Conservation (phyloP, 2,797 vertebrate species). For the Heteromormyrus szaboi region DNA sequence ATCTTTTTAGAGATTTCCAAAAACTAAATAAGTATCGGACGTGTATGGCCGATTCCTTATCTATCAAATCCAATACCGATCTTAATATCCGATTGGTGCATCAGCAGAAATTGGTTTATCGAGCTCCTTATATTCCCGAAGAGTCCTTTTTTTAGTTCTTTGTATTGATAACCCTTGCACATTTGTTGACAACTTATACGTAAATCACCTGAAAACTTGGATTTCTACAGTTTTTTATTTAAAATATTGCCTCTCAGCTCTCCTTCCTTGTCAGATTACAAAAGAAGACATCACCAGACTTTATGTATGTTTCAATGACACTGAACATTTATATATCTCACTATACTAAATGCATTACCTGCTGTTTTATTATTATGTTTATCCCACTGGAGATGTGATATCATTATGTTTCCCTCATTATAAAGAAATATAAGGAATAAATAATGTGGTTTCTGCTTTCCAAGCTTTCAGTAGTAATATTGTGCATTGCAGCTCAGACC, state of each 20-base stretch:
- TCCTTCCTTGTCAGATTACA: background rate
- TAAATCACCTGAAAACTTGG: background rate
- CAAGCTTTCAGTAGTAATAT: background rate
- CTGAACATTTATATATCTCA: background rate
- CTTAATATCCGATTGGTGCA: background rate
- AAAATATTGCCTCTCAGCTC: background rate
- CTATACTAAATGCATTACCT: background rate
- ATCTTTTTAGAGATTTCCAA: background rate
- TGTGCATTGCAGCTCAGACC: background rate
- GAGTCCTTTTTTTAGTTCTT: background rate
- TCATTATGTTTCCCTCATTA: background rate
- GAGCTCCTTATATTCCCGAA: background rate
- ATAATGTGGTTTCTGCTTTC: background rate
- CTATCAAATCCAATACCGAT: background rate
- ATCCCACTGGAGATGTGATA: background rate
- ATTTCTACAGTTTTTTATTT: background rate
- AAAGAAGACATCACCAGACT: background rate
- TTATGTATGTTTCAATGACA: background rate
- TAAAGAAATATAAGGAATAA: background rate
- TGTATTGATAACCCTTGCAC: background rate
- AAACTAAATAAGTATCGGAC: background rate
- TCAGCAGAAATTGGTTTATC: background rate
- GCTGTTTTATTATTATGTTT: background rate
- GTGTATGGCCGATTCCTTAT: background rate
- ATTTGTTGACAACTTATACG: background rate